Conservation (phyloP, 2,113 vertebrate genomes). For the Corynorhinus townsendii region DNA sequence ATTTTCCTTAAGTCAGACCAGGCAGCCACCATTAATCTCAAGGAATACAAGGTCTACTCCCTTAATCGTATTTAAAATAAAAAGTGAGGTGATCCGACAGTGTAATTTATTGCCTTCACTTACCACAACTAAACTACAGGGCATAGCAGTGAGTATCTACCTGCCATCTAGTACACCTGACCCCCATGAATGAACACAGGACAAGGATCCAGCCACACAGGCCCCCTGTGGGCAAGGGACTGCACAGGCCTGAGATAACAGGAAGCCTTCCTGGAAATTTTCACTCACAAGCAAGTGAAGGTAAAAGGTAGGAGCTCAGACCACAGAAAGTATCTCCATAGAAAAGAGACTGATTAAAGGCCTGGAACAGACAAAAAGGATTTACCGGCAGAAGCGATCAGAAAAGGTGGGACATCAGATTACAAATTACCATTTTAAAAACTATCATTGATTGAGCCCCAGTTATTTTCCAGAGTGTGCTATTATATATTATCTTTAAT, state of each 20-base stretch:
- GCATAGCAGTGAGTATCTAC: not conserved
- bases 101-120: slow-evolving; percentile 33
- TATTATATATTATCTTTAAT: not conserved
- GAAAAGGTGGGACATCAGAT: not conserved
- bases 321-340: not conserved
- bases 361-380: not conserved
- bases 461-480: not conserved
- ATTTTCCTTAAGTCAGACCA: not conserved
- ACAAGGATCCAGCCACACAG: not conserved
- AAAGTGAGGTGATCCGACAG: slow-evolving; percentile 19
- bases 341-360: not conserved
- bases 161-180: not conserved
- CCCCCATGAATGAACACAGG: not conserved
- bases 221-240: not conserved
- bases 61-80: slow-evolving; percentile 40
- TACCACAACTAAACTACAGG: slow-evolving; percentile 26
- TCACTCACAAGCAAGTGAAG: not conserved
- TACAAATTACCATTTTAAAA: not conserved
- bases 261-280: not conserved
- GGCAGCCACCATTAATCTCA: not conserved
- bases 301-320: not conserved
- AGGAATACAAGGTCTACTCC: not conserved
- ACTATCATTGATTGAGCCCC: not conserved
- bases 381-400: not conserved
- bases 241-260: not conserved